phyloP scores from a whole-genome alignment of 2,797 vertebrate genomes.

The Eurystomus glaucurus region DNA sequence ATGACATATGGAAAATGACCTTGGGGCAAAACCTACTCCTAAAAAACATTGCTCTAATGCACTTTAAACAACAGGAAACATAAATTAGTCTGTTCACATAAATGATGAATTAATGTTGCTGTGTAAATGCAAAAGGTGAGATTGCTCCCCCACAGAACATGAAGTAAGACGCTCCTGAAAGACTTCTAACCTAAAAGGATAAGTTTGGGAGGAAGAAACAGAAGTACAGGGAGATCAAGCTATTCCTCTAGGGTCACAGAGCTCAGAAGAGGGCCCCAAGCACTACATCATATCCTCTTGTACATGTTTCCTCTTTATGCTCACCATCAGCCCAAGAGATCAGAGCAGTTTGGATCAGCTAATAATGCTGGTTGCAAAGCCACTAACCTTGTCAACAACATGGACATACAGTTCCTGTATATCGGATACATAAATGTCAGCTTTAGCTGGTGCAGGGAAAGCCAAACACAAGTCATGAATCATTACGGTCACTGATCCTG shows the following conservation, averaged over 20 bases:
- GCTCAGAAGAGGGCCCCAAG: not conserved
- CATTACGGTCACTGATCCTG: slow-evolving; percentile 87
- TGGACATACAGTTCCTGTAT: slow-evolving; percentile 93
- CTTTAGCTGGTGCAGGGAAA: slow-evolving; percentile 86
- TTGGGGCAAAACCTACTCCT: not conserved
- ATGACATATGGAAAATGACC: not conserved
- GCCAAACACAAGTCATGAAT: slow-evolving; percentile 92
- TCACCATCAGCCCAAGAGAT: not conserved
- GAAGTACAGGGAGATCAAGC: not conserved
- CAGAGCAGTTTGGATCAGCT: not conserved
- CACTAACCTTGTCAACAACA: slow-evolving; percentile 96
- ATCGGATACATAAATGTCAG: slow-evolving; percentile 89
- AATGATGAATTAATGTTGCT: not conserved
- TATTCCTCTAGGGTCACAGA: not conserved
- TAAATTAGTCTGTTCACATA: not conserved
- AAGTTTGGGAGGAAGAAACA: not conserved
- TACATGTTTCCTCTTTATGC: not conserved
- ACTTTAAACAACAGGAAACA: not conserved
- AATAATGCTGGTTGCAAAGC: not conserved
- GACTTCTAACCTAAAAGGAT: not conserved
- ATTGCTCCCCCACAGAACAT: not conserved
- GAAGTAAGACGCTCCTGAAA: not conserved
- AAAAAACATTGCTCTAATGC: not conserved
- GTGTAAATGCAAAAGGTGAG: not conserved
- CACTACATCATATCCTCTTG: not conserved